Conservation (phyloP, 2,113 vertebrate species). For the Phaethornis superciliosus region DNA sequence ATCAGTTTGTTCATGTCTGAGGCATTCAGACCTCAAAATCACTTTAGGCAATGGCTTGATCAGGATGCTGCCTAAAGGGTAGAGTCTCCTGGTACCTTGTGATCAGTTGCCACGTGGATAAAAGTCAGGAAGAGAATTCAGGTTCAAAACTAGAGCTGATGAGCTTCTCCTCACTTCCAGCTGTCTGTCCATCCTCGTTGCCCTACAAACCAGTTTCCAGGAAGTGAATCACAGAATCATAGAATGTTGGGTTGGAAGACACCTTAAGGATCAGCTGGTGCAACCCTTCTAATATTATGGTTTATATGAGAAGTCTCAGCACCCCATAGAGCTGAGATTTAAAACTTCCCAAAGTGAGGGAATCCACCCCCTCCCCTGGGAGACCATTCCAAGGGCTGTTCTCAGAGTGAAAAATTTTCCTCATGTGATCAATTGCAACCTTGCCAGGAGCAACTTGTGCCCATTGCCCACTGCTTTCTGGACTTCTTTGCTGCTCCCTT, state of each 20-base stretch:
- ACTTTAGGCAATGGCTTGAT: neutral
- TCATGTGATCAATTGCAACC: too few relatives aligned
- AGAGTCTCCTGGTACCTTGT: neutral
- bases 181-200: neutral
- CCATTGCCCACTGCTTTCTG: neutral
- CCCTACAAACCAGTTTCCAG: neutral
- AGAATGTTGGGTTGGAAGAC: too few relatives aligned
- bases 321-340: too few relatives aligned
- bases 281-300: too few relatives aligned
- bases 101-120: neutral
- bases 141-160: neutral
- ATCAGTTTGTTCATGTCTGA: neutral
- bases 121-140: neutral
- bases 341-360: too few relatives aligned
- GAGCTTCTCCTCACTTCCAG: neutral
- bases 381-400: too few relatives aligned
- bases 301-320: too few relatives aligned
- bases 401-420: too few relatives aligned
- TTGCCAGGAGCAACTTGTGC: too few relatives aligned
- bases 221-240: neutral
- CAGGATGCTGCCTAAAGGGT: neutral
- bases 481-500: neutral
- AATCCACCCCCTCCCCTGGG: too few relatives aligned
- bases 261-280: too few relatives aligned
- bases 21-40: neutral